phyloP scores from a whole-genome alignment of 2,888 invertebrate species.

The Macrosoma leucophasiata region DNA sequence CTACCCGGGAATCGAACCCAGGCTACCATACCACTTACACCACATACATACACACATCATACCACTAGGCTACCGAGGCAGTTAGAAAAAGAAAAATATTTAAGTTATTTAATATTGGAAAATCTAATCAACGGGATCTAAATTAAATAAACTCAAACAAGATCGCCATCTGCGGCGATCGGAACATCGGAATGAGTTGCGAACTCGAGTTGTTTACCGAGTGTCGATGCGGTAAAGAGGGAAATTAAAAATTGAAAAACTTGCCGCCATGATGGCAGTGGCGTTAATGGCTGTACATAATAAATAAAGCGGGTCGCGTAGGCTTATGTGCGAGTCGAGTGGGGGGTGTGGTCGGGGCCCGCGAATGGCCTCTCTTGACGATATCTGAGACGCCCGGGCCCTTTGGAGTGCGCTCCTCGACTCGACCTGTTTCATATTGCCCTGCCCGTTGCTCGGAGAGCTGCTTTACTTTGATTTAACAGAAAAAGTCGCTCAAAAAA shows the following conservation, averaged over 20 bases:
- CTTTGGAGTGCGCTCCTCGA: slow-evolving; percentile 65
- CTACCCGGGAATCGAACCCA: no score
- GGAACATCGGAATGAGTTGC: slow-evolving; percentile 41
- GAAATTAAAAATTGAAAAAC: slow-evolving; percentile 74
- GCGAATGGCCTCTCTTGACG: slow-evolving; percentile 71
- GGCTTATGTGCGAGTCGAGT: slow-evolving; percentile 72
- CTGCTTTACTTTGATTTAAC: slow-evolving; percentile 72
- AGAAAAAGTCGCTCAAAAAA: no score
- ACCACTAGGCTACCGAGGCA: neutral
- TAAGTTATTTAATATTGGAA: no score
- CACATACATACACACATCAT: slow-evolving; percentile 1
- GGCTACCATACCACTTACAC: slow-evolving; percentile 4
- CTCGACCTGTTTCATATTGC: slow-evolving; percentile 72
- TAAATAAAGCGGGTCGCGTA: slow-evolving; percentile 71
- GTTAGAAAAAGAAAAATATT: slow-evolving; percentile 6
- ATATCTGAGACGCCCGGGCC: slow-evolving; percentile 72
- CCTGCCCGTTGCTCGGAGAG: slow-evolving; percentile 60
- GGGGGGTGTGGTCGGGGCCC: slow-evolving; percentile 70
- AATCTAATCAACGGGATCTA: slow-evolving; percentile 18
- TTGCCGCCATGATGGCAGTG: slow-evolving; percentile 70
- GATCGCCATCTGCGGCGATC: slow-evolving; percentile 21
- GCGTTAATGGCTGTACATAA: slow-evolving; percentile 75
- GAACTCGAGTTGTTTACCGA: slow-evolving; percentile 57
- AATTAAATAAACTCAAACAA: slow-evolving; percentile 26
- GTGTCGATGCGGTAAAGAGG: slow-evolving; percentile 55